Evolutionary conservation across 2,797 vertebrate species (phyloP), one percentile per base, ranked within the genome.

Genomic region (Tamandua tetradactyla): DNA sequence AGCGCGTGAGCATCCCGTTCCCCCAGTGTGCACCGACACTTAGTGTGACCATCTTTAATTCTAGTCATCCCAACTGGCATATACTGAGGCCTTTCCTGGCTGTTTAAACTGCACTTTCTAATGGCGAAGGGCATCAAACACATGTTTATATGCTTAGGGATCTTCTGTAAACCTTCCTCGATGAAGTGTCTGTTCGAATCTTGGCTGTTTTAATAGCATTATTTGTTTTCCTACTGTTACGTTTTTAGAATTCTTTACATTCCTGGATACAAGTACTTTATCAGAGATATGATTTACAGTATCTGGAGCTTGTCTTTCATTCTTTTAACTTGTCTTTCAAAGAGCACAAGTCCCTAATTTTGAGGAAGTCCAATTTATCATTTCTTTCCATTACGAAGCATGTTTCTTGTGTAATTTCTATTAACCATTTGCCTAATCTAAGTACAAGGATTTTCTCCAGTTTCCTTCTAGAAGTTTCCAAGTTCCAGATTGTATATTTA

Each of bases 21-120:
- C 64, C 84, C 20, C 0, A 1, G 1, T 23, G 49, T 8, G 62
- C 44, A 14, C 23, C 12, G 3, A 25, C 62, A 5, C 2, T 0
- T 42, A 42, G 20, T 44, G 11, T 10, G 23, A 30, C n/a, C n/a
- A 4, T 23, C 55, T 55, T 22, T 44, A 7, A 6, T 3, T 61
- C 14, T 1, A 23, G 20, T 25, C 75, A 7, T 35, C n/a, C n/a
- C 25, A 37, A 47, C 0, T n/a, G 18, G 7, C 5, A 3, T 9
- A 5, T 22, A 2, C 4, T 6, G 11, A 20, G 55, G 11, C 8
- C 17, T n/a, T 12, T 47, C 47, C 7, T 18, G 5, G 3, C 4
- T 15, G 5, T 6, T 57, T 13, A 35, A 37, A 30, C 62, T 27
- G 7, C 30, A 0, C 55, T 30, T 13, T 18, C 37, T 20, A 35